A percentile compares a stretch with the other conserved stretches of the same genome.
These are phyloP conservation scores for Corythornis madagascariensis DNA, from an alignment of 2,113 vertebrate species.

Conservation along the genomic window DNA sequence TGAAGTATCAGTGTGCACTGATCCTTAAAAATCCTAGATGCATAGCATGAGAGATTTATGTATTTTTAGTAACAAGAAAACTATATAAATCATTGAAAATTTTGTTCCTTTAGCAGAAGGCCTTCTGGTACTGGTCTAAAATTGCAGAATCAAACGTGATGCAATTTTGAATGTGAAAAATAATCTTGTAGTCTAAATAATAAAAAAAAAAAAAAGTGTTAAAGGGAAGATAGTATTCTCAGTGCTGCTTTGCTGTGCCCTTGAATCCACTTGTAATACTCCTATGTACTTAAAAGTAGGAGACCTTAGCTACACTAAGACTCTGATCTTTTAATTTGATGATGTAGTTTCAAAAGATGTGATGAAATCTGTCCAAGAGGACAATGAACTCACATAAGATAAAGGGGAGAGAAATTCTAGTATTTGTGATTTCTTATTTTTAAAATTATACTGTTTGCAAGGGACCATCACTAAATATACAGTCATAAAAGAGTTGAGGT, in stretches of 20 bases:
- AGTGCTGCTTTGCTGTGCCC: not conserved
- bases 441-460: not conserved
- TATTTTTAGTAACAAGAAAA: not conserved
- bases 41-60: not conserved
- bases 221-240: not conserved
- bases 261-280: not conserved
- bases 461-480: not conserved
- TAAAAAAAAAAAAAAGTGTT: not conserved
- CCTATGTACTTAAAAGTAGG: not conserved
- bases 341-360: not conserved
- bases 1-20: not conserved
- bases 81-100: not conserved
- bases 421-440: not conserved
- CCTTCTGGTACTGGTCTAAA: not conserved
- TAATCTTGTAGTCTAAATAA: not conserved
- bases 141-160: not conserved
- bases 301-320: not conserved
- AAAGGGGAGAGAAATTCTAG: not conserved
- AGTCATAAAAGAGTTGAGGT: not conserved
- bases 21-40: not conserved
- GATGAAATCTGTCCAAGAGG: not conserved
- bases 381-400: not conserved
- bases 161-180: not conserved
- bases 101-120: not conserved
- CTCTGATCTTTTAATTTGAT: not conserved